These are phyloP conservation scores for Agriopis aurantiaria DNA, from an alignment of 2,888 invertebrate genomes.

Conservation along the genomic window DNA sequence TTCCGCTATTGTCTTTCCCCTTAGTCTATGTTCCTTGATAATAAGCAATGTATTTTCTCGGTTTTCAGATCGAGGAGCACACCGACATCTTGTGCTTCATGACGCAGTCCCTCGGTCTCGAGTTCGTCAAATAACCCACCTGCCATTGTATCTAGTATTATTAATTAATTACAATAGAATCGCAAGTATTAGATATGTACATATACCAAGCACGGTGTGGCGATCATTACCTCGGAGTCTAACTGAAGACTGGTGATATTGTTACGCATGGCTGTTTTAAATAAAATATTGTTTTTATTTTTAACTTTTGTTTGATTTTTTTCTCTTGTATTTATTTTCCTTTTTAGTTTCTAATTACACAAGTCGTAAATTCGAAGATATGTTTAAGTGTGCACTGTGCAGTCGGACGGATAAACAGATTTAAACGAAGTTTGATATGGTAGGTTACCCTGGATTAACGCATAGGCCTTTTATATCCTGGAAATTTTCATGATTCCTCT, in stretches of 20 bases:
- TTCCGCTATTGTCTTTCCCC: too few relatives aligned
- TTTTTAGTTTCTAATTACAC: too few relatives aligned
- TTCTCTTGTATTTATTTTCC: too few relatives aligned
- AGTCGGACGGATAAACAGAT: too few relatives aligned
- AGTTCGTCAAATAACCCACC: constrained; percentile 79
- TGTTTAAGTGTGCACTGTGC: too few relatives aligned
- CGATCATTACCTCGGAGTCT: constrained; percentile 78
- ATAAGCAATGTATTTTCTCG: constrained; percentile 44
- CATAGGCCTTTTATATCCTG: too few relatives aligned
- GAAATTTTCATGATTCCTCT: too few relatives aligned
- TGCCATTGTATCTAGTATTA: constrained; percentile 55
- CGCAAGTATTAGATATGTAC: constrained; percentile 74
- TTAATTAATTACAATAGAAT: constrained; percentile 44
- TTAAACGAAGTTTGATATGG: too few relatives aligned
- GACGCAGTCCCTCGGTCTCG: constrained; percentile 89
- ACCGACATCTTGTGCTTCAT: constrained; percentile 96
- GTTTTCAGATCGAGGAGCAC: constrained; percentile 95
- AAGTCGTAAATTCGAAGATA: too few relatives aligned
- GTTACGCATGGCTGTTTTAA: constrained; percentile 81
- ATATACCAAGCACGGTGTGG: constrained; percentile 72
- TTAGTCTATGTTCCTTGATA: neutral
- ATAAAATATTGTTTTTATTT: constrained; percentile 82
- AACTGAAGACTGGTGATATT: constrained; percentile 73
- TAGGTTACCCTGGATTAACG: too few relatives aligned
- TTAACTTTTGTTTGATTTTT: constrained; percentile 46